Evolutionary conservation across 2,888 invertebrate genomes (phyloP).

Genomic region (Drosophila mercatorum): DNA sequence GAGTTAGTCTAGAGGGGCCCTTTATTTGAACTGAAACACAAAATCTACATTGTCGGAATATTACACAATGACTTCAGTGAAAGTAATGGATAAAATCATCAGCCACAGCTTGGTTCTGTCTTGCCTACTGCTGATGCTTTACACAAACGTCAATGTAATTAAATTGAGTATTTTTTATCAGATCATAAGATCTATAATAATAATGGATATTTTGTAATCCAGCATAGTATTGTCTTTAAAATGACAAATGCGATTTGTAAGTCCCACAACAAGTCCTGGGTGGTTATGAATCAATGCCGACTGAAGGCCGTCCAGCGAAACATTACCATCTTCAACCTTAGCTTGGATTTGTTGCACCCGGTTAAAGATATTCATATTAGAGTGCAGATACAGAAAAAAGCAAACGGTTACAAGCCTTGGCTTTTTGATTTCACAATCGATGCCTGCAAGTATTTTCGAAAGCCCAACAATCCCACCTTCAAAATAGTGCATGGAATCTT

Average conservation of each 20-base stretch:
- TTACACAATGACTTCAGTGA: background rate
- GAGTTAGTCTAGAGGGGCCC: background rate
- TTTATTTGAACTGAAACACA: background rate
- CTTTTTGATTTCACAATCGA: background rate
- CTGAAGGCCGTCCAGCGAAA: constrained; percentile 23
- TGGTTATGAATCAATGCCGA: constrained; percentile 1
- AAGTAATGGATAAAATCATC: background rate
- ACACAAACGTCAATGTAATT: background rate
- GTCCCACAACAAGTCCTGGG: constrained; percentile 11
- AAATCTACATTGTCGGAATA: background rate
- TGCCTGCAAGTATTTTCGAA: constrained; percentile 7
- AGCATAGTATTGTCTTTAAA: constrained; percentile 4
- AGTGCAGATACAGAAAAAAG: constrained; percentile 3
- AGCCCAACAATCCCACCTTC: background rate
- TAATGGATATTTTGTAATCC: background rate
- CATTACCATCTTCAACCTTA: background rate
- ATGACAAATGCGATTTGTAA: constrained; percentile 27
- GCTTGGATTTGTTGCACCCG: background rate
- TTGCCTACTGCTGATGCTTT: background rate
- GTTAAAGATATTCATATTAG: background rate
- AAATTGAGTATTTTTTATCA: background rate
- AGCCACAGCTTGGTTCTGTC: background rate
- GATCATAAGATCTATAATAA: too few species aligned
- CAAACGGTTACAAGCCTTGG: constrained; percentile 27
- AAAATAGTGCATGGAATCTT: background rate